A percentile compares a stretch with the other conserved stretches of the same genome.
phyloP scores from a whole-genome alignment of 2,888 invertebrate species.

The Teleogryllus oceanicus region DNA sequence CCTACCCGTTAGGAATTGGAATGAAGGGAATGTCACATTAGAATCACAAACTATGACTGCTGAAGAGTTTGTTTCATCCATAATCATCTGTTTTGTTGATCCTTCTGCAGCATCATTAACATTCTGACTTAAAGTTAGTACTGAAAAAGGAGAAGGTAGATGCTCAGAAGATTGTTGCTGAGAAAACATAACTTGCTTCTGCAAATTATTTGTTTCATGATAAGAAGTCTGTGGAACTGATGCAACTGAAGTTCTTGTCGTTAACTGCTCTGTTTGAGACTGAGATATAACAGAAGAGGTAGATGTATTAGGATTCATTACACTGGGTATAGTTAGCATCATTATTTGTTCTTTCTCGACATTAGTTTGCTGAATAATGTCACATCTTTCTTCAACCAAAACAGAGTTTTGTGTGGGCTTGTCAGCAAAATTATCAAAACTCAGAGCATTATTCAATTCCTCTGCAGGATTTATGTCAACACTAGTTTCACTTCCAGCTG shows the following conservation, averaged over 20 bases:
- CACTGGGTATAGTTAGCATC: not conserved
- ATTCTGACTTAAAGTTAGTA: not conserved
- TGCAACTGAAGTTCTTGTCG: not conserved
- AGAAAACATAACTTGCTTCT: not conserved
- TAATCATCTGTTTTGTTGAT: not conserved
- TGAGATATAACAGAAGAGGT: not conserved
- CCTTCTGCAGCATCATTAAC: not conserved
- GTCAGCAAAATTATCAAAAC: no score
- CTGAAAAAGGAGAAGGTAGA: not conserved
- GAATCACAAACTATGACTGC: not conserved
- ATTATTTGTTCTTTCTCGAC: not conserved
- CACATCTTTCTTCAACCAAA: no score
- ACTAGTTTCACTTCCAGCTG: no score
- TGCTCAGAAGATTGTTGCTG: no score
- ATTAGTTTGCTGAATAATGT: no score
- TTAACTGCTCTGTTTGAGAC: not conserved
- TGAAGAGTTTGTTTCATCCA: not conserved
- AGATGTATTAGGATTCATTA: not conserved
- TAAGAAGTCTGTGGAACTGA: not conserved
- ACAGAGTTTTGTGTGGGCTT: no score
- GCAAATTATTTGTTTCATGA: not conserved
- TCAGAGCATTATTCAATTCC: no score
- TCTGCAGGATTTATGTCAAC: no score
- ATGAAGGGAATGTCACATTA: not conserved
- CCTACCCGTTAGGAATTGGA: no score